Evolutionary conservation across 2,888 invertebrate species (phyloP).

Genomic region (Andrena praecox): DNA sequence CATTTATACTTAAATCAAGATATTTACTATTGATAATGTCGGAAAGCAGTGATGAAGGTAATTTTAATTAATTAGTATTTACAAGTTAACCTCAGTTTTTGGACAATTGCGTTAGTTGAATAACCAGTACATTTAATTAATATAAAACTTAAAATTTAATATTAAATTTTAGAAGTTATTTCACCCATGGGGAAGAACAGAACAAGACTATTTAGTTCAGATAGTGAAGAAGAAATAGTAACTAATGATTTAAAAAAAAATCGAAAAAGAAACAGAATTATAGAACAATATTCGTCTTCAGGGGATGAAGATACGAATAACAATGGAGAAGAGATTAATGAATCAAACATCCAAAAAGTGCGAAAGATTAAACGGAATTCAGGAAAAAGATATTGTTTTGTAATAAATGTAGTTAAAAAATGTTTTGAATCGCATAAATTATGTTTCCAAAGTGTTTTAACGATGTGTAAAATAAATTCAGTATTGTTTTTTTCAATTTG

Average conservation of each 20-base stretch:
- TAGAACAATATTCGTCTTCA: background rate
- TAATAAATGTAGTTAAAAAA: no score
- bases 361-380: background rate
- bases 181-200: slow-evolving; percentile 52
- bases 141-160: slow-evolving; percentile 45
- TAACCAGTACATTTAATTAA: no score
- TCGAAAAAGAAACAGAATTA: background rate
- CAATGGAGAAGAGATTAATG: background rate
- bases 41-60: no score
- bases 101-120: no score
- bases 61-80: no score
- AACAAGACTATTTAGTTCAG: slow-evolving; percentile 19
- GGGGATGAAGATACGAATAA: background rate
- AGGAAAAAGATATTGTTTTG: background rate
- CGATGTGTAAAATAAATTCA: no score
- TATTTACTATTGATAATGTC: no score
- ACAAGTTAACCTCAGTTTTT: no score
- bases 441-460: no score
- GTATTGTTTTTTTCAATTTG: no score
- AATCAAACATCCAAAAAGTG: background rate
- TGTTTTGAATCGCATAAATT: no score
- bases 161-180: slow-evolving; percentile 54
- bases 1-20: no score
- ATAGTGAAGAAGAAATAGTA: slow-evolving; percentile 41
- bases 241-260: background rate